phyloP scores from a whole-genome alignment of 2,888 invertebrate genomes.

The Noctua comes region DNA sequence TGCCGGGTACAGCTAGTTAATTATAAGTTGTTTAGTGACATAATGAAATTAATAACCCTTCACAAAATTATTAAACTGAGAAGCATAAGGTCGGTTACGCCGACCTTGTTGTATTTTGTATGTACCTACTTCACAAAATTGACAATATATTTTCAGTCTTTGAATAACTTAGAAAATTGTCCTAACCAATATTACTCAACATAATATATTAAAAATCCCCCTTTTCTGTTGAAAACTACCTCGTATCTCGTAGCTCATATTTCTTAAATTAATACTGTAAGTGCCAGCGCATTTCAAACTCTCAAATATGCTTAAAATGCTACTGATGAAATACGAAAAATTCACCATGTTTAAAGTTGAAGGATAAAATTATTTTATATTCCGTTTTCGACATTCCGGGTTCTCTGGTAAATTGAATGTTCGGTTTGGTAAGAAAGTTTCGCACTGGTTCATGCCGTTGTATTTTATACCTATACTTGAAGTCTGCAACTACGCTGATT shows the following conservation, averaged over 20 bases:
- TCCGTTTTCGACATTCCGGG: not conserved
- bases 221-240: not conserved
- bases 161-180: not conserved
- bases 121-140: not conserved
- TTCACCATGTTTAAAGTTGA: constrained; percentile 5
- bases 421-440: constrained; percentile 16
- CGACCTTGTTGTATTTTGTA: not conserved
- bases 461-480: constrained; percentile 6
- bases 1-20: not conserved
- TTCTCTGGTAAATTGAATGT: constrained; percentile 25
- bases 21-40: not conserved
- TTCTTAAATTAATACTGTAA: constrained; percentile 8
- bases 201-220: not conserved
- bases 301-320: not conserved
- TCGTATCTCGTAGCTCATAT: not conserved
- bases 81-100: not conserved
- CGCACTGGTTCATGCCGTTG: not conserved
- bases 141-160: not conserved
- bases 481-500: constrained; percentile 22
- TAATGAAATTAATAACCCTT: not conserved
- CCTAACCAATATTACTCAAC: not conserved
- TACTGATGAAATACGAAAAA: not conserved
- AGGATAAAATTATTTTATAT: not conserved
- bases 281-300: not conserved
- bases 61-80: not conserved